These are phyloP conservation scores for Geotrypetes seraphini DNA, from an alignment of 2,797 vertebrate genomes.

Conservation along the genomic window DNA sequence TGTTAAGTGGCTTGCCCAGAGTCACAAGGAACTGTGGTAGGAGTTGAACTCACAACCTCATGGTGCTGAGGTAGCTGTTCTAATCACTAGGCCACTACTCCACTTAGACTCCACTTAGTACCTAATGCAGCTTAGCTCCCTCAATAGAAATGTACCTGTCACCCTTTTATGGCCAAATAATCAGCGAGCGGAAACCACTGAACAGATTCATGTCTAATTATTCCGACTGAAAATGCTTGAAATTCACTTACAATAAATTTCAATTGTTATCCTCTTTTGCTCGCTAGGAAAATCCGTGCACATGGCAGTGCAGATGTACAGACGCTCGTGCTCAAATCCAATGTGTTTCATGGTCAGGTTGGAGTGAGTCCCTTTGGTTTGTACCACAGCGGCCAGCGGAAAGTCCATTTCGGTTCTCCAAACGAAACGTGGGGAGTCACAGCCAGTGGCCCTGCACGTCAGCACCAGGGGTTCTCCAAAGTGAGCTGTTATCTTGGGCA, in stretches of 20 bases:
- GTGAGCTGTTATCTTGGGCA: constrained; percentile 26
- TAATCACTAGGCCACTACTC: no score
- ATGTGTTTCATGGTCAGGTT: constrained; percentile 55
- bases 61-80: no score
- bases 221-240: no score
- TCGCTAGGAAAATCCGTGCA: constrained; percentile 39
- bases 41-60: no score
- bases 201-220: no score
- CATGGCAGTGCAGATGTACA: constrained; percentile 60
- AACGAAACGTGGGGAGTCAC: constrained; percentile 50
- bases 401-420: constrained; percentile 58
- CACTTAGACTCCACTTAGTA: no score
- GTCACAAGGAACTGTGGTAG: no score
- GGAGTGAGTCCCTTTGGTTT: constrained; percentile 19
- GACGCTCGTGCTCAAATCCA: constrained; percentile 41
- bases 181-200: no score
- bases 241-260: constrained; percentile 76
- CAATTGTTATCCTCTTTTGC: constrained; percentile 42
- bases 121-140: no score
- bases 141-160: no score
- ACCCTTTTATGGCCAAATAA: no score
- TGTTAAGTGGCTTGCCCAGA: no score
- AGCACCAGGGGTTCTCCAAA: constrained; percentile 48
- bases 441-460: constrained; percentile 56
- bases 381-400: constrained; percentile 23